Evolutionary conservation across 2,797 vertebrate genomes (phyloP), one percentile per base, ranked within the genome.

Genomic region (Liasis olivaceus): DNA sequence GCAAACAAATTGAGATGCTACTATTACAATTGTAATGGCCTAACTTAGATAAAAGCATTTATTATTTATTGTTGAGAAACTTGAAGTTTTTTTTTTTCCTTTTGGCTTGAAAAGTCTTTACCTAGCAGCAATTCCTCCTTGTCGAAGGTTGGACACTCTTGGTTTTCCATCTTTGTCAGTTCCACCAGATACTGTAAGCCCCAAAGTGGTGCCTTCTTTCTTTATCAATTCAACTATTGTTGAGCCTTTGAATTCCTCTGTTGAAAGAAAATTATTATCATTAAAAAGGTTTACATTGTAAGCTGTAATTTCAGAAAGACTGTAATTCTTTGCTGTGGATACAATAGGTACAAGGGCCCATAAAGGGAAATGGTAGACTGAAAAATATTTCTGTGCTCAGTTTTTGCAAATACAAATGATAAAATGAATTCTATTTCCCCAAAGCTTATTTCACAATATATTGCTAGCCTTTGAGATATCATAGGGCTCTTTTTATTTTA

Each of bases 161-260:
- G 99, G 99, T 92, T 99, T 99, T 89, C 99, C 99, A 84, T 99
- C 99, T 96, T 99, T 99, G 97, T 99, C 99, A 2, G 99, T 98
- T 93, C 99, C 99, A 28, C 99, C 99, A 0, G 99, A 99, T 24
- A 99, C 99, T 0, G 99, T 99, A 95, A 99, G 98, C 9, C 99
- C 99, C 1, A 99, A 98, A 59, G 99, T 99, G 26, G 99, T 99
- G 87, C 99, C 99, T 97, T 99, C 99, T 97, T 99, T 99, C 97
- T 99, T 99, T 98, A 99, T 99, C 97, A 99, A 95, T 97, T 99
- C 99, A 95, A 99, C 99, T 94, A 99, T 97, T 2, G 99, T 99
- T 95, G 98, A 99, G 95, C 99, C 99, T 95, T 99, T 99, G 97
- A 99, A 99, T 97, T 99, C 99, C 84, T 99, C 99, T 99, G 96